Evolutionary conservation across 2,797 vertebrate genomes (phyloP), one percentile per base, ranked within the genome.

Genomic region (Premnoplex brunnescens): DNA sequence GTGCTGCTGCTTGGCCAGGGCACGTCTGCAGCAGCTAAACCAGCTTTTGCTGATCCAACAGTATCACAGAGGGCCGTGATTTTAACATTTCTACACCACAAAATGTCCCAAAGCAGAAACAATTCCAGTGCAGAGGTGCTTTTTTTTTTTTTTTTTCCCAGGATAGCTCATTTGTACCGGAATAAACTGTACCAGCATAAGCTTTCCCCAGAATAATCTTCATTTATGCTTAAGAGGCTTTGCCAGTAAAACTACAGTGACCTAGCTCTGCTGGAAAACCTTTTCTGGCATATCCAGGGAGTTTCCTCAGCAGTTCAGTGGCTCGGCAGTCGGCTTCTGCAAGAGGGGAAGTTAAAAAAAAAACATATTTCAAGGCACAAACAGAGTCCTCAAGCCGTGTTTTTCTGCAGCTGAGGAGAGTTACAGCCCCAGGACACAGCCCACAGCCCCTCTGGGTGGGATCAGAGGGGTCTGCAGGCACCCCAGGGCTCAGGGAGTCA

Each of bases 171-270:
- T 93, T 92, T 96, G 91, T 84, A 86, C 85, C 1, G 26, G 88
- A 97, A 95, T 94, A 74, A 95, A 95, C 93, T 36, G 93, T 95
- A 95, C 92, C 95, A 95, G 85, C 93, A 62, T 18, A 67, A 94
- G 96, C 93, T 95, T 89, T 91, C 44, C 2, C 85, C 93, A 32
- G 58, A 80, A 80, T 96, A 95, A 97, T 93, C 95, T 96, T 89
- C 92, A 88, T 86, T 92, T 93, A 66, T 83, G 87, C 76, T 69
- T 96, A 96, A 95, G 93, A 96, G 92, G 95, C 92, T 96, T 97
- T 97, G 91, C 89, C 92, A 95, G 91, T 91, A 97, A 96, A 97
- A 95, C 95, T 94, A 60, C 43, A 84, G 94, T 91, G 96, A 96
- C 96, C 95, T 18, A 91, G 88, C 95, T 94, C 73, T 64, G 76